A percentile compares a stretch with the other conserved stretches of the same genome.
phyloP scores from a whole-genome alignment of 2,888 invertebrate species.

The Drosophila incognita region DNA sequence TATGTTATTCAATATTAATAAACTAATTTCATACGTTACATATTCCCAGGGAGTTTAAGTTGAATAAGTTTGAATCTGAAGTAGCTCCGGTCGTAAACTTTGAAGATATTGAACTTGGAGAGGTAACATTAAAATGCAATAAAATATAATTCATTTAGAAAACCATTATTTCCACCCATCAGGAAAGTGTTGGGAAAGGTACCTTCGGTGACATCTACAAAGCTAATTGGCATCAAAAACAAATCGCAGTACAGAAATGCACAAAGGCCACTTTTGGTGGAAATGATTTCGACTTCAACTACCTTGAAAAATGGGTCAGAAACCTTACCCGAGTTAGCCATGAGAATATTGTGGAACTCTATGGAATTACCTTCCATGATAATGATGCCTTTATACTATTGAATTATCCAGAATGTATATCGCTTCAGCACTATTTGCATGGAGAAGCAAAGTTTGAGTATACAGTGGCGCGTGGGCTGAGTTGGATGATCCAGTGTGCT shows the following conservation, averaged over 20 bases:
- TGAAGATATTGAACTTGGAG: background rate
- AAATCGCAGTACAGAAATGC: slow-evolving; percentile 5
- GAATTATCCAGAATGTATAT: slow-evolving; percentile 1
- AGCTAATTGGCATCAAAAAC: background rate
- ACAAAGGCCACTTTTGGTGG: background rate
- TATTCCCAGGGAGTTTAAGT: background rate
- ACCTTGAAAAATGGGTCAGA: background rate
- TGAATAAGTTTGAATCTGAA: background rate
- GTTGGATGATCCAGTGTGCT: slow-evolving; percentile 20
- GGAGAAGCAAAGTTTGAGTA: slow-evolving; percentile 1
- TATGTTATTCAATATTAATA: too few relatives aligned
- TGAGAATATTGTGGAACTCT: slow-evolving; percentile 9
- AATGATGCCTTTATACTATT: background rate
- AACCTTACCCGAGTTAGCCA: background rate
- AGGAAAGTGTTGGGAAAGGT: background rate
- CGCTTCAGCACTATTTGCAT: slow-evolving; percentile 15
- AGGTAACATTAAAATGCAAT: background rate
- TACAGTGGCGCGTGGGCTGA: background rate
- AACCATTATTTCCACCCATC: background rate
- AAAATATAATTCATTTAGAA: background rate
- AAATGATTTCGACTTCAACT: background rate
- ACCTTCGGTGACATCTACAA: background rate
- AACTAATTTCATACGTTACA: background rate
- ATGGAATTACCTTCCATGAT: background rate
- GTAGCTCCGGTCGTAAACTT: background rate